phyloP scores from a whole-genome alignment of 2,888 invertebrate genomes.

The Acleris holmiana region DNA sequence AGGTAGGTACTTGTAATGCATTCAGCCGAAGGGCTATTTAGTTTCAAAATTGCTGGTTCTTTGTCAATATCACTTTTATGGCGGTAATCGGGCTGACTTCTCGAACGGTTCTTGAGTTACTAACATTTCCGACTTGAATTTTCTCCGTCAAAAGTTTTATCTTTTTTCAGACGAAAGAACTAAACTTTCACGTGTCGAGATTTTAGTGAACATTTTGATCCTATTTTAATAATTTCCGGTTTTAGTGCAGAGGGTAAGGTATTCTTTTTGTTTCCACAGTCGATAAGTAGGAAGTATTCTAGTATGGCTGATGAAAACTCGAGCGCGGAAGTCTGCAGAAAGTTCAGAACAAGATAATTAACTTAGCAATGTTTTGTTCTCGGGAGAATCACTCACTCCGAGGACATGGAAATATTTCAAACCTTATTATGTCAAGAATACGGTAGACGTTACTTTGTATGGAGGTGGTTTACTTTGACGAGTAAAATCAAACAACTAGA shows the following conservation, averaged over 20 bases:
- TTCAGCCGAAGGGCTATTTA: conserved; percentile 14
- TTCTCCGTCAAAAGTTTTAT: no score
- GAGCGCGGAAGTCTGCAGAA: not conserved
- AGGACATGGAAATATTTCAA: not conserved
- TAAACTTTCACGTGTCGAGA: no score
- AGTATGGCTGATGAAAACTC: not conserved
- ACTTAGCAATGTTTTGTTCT: conserved; percentile 13
- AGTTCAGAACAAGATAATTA: conserved; percentile 17
- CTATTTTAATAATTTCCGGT: no score
- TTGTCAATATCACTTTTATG: conserved; percentile 20
- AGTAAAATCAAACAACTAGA: conserved; percentile 8
- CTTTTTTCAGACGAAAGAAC: no score
- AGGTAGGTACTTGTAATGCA: conserved; percentile 28
- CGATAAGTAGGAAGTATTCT: no score
- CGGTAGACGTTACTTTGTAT: not conserved
- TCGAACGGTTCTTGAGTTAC: not conserved
- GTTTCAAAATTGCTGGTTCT: conserved; percentile 21
- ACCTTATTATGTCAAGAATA: not conserved
- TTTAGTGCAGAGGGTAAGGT: no score
- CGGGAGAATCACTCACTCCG: not conserved
- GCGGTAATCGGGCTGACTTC: conserved; percentile 18
- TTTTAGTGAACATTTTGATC: no score
- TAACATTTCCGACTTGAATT: no score
- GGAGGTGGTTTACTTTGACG: not conserved
- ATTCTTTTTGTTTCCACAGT: no score